Conservation (phyloP, 1,140 invertebrate species). For the Augochlora pura region DNA sequence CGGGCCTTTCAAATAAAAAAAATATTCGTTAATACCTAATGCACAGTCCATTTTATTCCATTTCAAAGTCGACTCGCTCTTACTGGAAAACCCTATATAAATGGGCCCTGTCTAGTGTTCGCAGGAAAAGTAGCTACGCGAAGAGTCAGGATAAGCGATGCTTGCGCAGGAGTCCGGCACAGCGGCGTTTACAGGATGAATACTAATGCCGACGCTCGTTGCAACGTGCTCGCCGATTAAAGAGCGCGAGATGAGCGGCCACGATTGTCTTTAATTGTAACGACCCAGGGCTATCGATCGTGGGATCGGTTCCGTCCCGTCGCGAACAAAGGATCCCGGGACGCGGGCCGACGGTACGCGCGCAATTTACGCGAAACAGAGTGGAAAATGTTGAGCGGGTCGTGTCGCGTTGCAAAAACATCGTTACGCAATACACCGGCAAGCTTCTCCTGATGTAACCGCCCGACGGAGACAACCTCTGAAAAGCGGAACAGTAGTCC, state of each 20-base stretch:
- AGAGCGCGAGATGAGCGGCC: not conserved
- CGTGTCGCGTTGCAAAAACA: constrained; percentile 57
- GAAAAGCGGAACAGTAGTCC: too few species aligned
- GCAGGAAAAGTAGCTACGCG: too few species aligned
- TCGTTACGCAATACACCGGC: constrained; percentile 57
- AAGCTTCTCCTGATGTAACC: constrained; percentile 52
- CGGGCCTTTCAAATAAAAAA: too few species aligned
- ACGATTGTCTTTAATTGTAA: not conserved
- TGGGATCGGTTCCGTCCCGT: not conserved
- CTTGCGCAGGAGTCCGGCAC: too few species aligned
- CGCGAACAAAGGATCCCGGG: not conserved
- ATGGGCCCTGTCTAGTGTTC: not conserved
- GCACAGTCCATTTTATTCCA: too few species aligned
- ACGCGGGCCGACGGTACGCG: not conserved
- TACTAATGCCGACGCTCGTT: not conserved
- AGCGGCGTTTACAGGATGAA: too few species aligned
- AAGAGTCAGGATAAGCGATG: too few species aligned
- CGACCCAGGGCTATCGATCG: not conserved
- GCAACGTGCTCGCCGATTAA: not conserved
- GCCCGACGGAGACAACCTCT: constrained; percentile 17
- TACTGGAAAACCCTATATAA: too few species aligned
- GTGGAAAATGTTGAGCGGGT: constrained; percentile 48
- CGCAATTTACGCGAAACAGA: constrained; percentile 28
- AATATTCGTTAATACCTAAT: too few species aligned
- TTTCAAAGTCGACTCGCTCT: too few species aligned